Conservation (phyloP, 1,140 invertebrate genomes). For the Aphelenchoides avenae region DNA sequence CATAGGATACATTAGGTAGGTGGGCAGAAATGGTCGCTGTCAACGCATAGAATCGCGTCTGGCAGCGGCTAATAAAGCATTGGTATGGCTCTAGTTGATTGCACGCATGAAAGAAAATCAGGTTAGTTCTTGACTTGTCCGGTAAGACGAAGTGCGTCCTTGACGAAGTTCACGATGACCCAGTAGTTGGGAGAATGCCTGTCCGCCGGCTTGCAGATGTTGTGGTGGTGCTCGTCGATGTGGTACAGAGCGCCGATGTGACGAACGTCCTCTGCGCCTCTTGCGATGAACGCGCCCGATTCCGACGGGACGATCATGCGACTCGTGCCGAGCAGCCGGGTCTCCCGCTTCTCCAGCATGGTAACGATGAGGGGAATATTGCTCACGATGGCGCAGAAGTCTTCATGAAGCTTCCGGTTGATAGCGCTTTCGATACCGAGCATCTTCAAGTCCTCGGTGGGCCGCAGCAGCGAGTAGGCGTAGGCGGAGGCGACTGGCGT, state of each 20-base stretch:
- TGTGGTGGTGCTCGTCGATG: slow-evolving; percentile 22
- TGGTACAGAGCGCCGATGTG: slow-evolving; percentile 44
- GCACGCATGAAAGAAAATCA: too few species aligned
- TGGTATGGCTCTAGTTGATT: too few species aligned
- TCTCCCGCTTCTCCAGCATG: slow-evolving; percentile 23
- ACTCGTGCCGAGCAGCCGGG: slow-evolving; percentile 24
- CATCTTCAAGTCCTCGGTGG: slow-evolving; percentile 35
- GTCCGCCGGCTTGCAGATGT: slow-evolving; percentile 29
- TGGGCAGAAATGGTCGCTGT: too few species aligned
- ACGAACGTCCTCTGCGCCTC: too few species aligned
- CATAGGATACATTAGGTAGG: too few species aligned
- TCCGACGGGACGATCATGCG: slow-evolving; percentile 35
- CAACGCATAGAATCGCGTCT: too few species aligned
- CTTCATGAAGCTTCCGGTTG: slow-evolving; percentile 31
- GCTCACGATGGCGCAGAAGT: slow-evolving; percentile 19
- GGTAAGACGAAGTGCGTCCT: slow-evolving; percentile 28
- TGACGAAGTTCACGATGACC: slow-evolving; percentile 33
- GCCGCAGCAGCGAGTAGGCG: slow-evolving; percentile 29
- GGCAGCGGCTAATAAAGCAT: too few species aligned
- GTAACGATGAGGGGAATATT: slow-evolving; percentile 34
- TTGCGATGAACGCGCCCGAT: slow-evolving; percentile 26
- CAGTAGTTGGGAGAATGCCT: slow-evolving; percentile 24
- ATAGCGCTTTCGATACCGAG: slow-evolving; percentile 27
- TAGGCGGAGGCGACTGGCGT: slow-evolving; percentile 30
- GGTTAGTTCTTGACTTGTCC: too few species aligned